Base-by-base conservation (phyloP, 2,113 vertebrate species). In the Ranitomeya variabilis region DNA sequence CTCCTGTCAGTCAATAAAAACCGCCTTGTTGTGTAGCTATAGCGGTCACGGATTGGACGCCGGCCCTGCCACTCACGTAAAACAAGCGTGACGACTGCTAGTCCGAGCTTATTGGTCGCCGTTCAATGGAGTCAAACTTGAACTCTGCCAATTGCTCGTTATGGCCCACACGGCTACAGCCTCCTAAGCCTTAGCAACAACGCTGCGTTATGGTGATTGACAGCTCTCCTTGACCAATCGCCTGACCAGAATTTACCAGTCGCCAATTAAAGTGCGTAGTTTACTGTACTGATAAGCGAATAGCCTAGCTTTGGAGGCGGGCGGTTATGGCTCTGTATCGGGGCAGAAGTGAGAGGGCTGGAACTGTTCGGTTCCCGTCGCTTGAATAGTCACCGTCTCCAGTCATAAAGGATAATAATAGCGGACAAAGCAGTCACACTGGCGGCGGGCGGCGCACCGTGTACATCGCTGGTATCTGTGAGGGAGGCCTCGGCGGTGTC, bases 101-200 rank as follows among this genome's bases (percentile, higher is more conserved):
- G 19, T n/a, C 16, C 4, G 51, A 45, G 2, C 11, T 19, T 16
- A 89, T 89, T 89, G 87, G 87, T 59, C 60, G 51, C 54, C 14
- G 51, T 6, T 71, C 87, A 15, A 62, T 26, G 80, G 71, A 88
- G 87, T 88, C 80, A 78, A 89, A 89, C 81, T 89, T 89, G 21
- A 85, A 89, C 82, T 79, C 80, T 79, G 51, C 87, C 87, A 89
- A 89, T 89, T 19, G 81, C 59, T 52, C n/a, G 31, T 51, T 77
- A 64, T 26, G 62, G 74, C 59, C 18, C 51, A 52, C 59, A 60
- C 74, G 13, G n/a, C 19, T 78, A 83, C 87, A 88, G 80, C 80
- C 82, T 79, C 45, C 81, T 1, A 77, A 81, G 82, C 87, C 87
- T 69, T 89, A 89, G 87, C 81, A 89, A 89, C 87, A 89, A 79